Evolutionary conservation across 2,113 vertebrate genomes (phyloP), one percentile per base, ranked within the genome.

Genomic region (Paramisgurnus dabryanus): DNA sequence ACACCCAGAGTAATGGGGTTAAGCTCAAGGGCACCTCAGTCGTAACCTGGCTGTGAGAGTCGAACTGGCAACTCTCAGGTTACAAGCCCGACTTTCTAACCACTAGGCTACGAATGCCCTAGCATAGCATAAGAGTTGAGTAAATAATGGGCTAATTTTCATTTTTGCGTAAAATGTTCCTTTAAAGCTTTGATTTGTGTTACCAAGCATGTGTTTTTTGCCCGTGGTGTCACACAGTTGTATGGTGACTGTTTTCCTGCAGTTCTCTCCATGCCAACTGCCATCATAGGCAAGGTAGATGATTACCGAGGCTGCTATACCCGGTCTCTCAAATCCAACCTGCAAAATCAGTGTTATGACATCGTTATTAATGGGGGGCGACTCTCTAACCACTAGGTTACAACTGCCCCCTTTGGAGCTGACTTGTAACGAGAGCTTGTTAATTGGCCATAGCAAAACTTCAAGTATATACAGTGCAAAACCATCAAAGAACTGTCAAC

Each of bases 271-370:
- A 27, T 89, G 89, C 81, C 82, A 74, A 0, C 85, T 85, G 2
- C 97, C 95, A 3, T 96, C 95, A 58, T 94, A 94, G 0, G 92
- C 93, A 88, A 98, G 86, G 89, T 97, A 98, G 80, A 98, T 79
- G 72, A 97, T 93, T 68, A 99, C 82, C 22, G 95, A 93, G 1
- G 90, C 89, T 50, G 96, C 94, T 57, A 95, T 90, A 40, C 92
- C 94, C 0, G 96, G 93, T 74, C 90, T 93, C 76, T 83, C 89
- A 85, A 98, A 99, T 82, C 92, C 95, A 53, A 97, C 95, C 97
- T 98, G 63, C 82, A 7, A 58, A 18, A 57, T n/a, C 55, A 57
- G 17, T 7, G n/a, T 58, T 13, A 13, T 15, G 4, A 53, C 12
- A 58, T 18, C 55, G n/a, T 1, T 3, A 18, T 58, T 58, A 58